Conservation (phyloP, 2,888 invertebrate species). For the Miltochrista miniata region DNA sequence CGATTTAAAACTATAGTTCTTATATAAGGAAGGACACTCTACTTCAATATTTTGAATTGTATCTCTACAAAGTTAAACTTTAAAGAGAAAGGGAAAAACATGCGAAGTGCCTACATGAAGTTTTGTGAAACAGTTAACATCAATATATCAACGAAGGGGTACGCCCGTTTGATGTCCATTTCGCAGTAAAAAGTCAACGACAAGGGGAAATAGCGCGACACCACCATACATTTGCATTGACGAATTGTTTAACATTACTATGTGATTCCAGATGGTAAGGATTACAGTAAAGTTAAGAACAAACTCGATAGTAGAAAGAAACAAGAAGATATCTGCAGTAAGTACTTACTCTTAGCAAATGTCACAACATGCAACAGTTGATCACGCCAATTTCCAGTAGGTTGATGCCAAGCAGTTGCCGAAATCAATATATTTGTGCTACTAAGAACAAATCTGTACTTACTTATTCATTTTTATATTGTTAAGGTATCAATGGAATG, state of each 20-base stretch:
- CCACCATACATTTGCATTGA: constrained; percentile 32
- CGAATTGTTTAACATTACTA: constrained; percentile 9
- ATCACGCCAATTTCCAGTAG: no score
- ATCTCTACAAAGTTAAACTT: not conserved
- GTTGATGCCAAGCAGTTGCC: no score
- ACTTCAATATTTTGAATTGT: not conserved
- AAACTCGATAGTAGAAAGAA: not conserved
- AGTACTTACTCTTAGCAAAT: no score
- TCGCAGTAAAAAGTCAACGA: constrained; percentile 12
- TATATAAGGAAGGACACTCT: no score
- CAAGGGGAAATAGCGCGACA: constrained; percentile 19
- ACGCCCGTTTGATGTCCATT: constrained; percentile 11
- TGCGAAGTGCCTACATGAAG: no score
- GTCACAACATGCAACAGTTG: no score
- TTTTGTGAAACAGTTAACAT: constrained; percentile 1
- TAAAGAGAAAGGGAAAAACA: no score
- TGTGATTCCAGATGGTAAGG: not conserved
- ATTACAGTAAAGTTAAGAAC: not conserved
- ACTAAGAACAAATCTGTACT: no score
- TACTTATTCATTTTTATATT: no score
- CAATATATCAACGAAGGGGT: constrained; percentile 5
- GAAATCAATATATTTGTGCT: no score
- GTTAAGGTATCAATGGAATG: no score
- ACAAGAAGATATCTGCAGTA: not conserved
- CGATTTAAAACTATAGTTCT: no score